Evolutionary conservation across 2,113 vertebrate species (phyloP).

Genomic region (Sporophila hypoxantha): DNA sequence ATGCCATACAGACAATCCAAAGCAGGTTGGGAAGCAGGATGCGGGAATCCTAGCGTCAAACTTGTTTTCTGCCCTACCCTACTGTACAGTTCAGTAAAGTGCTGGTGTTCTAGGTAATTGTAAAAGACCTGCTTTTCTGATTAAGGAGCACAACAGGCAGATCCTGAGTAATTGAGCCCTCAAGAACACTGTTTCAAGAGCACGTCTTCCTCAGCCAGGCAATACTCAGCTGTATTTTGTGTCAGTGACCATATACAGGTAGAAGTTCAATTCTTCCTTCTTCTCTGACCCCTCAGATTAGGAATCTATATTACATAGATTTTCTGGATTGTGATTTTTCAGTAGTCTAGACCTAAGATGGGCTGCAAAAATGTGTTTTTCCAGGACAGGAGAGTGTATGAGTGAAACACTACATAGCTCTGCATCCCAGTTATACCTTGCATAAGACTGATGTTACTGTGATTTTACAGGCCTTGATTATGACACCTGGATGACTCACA

Average conservation of each 20-base stretch:
- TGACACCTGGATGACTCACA: conserved; percentile 16
- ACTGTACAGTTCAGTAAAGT: background rate
- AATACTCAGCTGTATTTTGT: background rate
- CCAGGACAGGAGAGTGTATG: background rate
- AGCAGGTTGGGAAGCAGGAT: background rate
- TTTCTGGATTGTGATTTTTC: background rate
- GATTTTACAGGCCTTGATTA: background rate
- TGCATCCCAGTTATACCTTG: background rate
- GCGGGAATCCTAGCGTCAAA: background rate
- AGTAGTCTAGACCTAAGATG: background rate
- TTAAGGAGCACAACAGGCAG: background rate
- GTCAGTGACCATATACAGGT: background rate
- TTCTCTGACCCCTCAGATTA: background rate
- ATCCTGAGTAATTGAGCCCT: background rate
- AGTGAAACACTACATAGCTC: background rate
- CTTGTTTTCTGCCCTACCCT: background rate
- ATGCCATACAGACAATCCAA: background rate
- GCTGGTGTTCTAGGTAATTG: background rate
- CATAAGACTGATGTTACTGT: background rate
- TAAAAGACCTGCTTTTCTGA: background rate
- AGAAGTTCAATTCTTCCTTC: background rate
- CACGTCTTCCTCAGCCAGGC: background rate
- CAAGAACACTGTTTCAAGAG: background rate
- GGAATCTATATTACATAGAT: background rate
- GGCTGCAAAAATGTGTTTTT: background rate